Base-by-base conservation (phyloP, 2,888 invertebrate genomes). In the Adelphocoris suturalis region DNA sequence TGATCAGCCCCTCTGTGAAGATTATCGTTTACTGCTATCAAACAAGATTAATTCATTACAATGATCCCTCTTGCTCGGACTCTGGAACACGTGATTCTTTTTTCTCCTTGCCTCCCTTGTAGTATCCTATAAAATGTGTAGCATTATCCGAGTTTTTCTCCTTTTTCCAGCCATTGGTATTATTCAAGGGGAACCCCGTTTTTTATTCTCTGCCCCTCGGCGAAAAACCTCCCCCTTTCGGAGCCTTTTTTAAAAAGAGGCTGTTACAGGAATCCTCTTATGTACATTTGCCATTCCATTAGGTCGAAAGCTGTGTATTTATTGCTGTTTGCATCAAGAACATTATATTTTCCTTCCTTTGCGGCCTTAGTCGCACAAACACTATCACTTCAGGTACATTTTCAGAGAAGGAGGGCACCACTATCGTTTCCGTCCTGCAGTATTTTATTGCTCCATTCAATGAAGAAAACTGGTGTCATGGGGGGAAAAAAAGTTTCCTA, bases 211-310 rank as follows among this genome's bases (percentile, higher is more conserved):
- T 76, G 14, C 28, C 76, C 27, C 76, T 37, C 76, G 7, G 7
- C 57, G 7, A n/a, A 57, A 16, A 16, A 27, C 76, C 76, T 11
- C 23, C 27, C 27, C 76, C 76, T 14, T 12, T 27, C 80, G 80
- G 16, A 37, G 14, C 46, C 47, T 81, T 47, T 47, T 37, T 37
- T 37, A 37, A 16, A 81, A 81, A 81, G 80, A 81, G 80, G 80
- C 47, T 81, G 80, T 81, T 81, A 81, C 46, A 81, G 80, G 80
- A 81, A 81, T 81, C 80, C 80, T 81, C 80, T 81, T 81, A 81
- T 28, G 80, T 47, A 81, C 80, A 81, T 28, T 81, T 81, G 80
- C 80, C 80, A 81, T 81, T 81, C 80, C 80, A 81, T 81, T 81
- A 81, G 47, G 80, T 81, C 80, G 80, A 5, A 57, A 81, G 80